Conservation (phyloP, 2,113 vertebrate genomes). For the Tychaedon coryphoeus region DNA sequence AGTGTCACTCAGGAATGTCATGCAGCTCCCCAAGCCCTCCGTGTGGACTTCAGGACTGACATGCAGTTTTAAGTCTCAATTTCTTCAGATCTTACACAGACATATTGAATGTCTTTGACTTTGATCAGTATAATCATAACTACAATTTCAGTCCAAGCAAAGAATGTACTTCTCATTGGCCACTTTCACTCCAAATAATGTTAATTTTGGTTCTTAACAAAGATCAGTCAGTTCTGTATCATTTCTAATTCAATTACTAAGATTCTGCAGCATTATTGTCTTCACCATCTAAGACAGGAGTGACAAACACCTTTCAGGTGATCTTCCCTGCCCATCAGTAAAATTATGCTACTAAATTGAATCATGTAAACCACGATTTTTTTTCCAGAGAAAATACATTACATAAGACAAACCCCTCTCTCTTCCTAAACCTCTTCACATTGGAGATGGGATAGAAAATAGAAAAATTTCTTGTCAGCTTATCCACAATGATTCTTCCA, state of each 20-base stretch:
- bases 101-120: background rate
- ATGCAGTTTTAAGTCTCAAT: background rate
- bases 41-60: background rate
- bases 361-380: background rate
- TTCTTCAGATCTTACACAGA: background rate
- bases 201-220: background rate
- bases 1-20: background rate
- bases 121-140: background rate
- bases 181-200: background rate
- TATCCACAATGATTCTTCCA: background rate
- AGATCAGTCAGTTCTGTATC: background rate
- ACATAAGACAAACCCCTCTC: background rate
- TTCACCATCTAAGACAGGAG: background rate
- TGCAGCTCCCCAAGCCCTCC: background rate
- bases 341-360: background rate
- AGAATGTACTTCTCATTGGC: background rate
- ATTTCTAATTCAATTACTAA: background rate
- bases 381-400: background rate
- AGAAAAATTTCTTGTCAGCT: background rate
- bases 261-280: background rate
- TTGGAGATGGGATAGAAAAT: background rate
- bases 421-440: background rate
- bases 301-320: background rate
- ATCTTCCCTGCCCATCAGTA: background rate
- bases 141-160: background rate